Conservation (phyloP, 2,113 vertebrate genomes). For the Oceanodroma tethys region DNA sequence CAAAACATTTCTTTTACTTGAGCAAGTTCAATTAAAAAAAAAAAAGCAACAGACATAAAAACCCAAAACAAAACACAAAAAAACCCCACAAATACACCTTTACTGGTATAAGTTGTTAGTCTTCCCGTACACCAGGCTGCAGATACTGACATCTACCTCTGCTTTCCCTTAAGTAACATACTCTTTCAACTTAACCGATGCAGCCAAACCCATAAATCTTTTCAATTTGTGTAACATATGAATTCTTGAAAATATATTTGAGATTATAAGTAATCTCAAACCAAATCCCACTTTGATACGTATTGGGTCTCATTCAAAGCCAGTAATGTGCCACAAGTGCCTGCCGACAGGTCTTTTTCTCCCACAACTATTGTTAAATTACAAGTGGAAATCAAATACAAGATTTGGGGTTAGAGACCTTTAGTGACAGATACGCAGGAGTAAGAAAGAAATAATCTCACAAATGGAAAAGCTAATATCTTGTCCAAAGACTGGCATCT, state of each 20-base stretch:
- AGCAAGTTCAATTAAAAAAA: neutral
- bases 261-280: neutral
- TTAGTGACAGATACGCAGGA: neutral
- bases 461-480: neutral
- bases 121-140: neutral
- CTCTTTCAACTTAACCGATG: neutral
- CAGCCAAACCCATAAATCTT: neutral
- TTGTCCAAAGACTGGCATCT: neutral
- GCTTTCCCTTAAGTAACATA: neutral
- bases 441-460: neutral
- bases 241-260: neutral
- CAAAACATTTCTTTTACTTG: neutral
- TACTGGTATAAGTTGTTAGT: neutral
- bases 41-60: neutral
- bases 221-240: neutral
- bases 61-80: neutral
- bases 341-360: neutral
- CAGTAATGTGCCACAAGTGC: too few species aligned
- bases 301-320: neutral
- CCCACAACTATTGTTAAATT: neutral
- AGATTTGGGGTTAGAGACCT: neutral
- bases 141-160: neutral
- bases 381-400: neutral
- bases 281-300: neutral
- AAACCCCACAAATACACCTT: neutral